Percentiles rank a stretch among this genome's conserved stretches.
Evolutionary conservation across 2,797 vertebrate species (phyloP).

Genomic region (Phaenicophaeus curvirostris): DNA sequence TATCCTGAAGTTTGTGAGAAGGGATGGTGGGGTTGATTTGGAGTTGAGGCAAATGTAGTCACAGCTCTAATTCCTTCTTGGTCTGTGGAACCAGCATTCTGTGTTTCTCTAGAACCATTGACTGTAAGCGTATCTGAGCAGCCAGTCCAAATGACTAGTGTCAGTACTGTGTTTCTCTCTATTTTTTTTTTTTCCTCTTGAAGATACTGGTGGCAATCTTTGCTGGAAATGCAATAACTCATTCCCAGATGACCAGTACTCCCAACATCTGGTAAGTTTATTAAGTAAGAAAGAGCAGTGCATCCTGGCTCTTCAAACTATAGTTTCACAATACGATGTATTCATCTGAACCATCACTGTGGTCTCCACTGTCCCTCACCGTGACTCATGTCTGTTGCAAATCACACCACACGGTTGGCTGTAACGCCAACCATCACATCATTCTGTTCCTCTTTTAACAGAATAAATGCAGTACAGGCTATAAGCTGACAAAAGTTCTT

Average conservation of each 20-base stretch:
- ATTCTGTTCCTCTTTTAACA: neutral
- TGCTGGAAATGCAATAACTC: constrained; percentile 80
- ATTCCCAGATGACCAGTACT: constrained; percentile 73
- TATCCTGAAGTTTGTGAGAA: neutral
- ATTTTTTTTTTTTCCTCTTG: neutral
- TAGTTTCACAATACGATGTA: neutral
- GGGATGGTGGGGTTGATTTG: neutral
- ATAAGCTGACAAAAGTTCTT: neutral
- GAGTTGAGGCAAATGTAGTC: neutral
- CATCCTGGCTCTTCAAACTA: neutral
- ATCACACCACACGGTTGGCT: neutral
- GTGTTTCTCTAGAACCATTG: neutral
- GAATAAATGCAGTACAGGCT: neutral
- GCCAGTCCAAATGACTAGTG: neutral
- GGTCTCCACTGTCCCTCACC: neutral
- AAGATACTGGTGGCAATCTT: neutral
- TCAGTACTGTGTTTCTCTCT: neutral
- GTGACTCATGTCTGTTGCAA: neutral
- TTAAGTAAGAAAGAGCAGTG: neutral
- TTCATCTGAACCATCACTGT: neutral
- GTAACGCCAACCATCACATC: neutral
- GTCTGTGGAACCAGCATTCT: neutral
- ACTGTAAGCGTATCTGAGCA: neutral
- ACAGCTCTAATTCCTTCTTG: neutral
- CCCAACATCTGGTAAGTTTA: constrained; percentile 75